Conservation (phyloP, 1,140 invertebrate species). For the Meloidogyne exigua region DNA sequence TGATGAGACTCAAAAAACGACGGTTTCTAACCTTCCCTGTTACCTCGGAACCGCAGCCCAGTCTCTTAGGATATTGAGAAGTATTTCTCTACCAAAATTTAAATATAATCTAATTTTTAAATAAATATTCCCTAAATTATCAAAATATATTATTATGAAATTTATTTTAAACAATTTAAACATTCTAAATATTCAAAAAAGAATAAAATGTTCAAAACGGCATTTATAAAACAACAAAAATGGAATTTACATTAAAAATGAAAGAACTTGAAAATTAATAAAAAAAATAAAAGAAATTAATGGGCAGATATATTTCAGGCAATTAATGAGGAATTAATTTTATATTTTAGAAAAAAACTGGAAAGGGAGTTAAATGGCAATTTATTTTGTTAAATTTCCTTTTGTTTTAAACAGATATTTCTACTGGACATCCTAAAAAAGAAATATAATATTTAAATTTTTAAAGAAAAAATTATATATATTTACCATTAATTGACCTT, state of each 20-base stretch:
- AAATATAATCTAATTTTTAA: too few relatives aligned
- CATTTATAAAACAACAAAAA: slow-evolving; percentile 8
- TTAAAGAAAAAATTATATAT: neutral
- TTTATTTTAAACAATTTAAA: too few relatives aligned
- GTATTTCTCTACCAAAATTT: too few relatives aligned
- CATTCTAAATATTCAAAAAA: neutral
- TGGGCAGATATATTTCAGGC: neutral
- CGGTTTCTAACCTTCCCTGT: too few relatives aligned
- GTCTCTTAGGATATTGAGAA: too few relatives aligned
- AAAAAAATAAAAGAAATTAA: neutral
- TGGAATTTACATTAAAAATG: neutral
- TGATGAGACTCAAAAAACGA: too few relatives aligned
- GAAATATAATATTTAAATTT: neutral
- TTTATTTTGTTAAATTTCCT: neutral
- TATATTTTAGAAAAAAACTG: neutral
- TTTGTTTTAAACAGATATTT: slow-evolving; percentile 18
- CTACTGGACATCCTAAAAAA: slow-evolving; percentile 12
- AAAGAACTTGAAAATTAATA: neutral
- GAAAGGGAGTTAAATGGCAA: neutral
- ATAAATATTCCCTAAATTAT: too few relatives aligned
- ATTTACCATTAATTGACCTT: slow-evolving; percentile 27
- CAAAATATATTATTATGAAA: too few relatives aligned
- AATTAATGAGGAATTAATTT: neutral
- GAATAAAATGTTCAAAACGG: neutral
- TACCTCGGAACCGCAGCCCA: too few relatives aligned